phyloP scores from a whole-genome alignment of 2,888 invertebrate species.

The Nemotelus nigrinus region DNA sequence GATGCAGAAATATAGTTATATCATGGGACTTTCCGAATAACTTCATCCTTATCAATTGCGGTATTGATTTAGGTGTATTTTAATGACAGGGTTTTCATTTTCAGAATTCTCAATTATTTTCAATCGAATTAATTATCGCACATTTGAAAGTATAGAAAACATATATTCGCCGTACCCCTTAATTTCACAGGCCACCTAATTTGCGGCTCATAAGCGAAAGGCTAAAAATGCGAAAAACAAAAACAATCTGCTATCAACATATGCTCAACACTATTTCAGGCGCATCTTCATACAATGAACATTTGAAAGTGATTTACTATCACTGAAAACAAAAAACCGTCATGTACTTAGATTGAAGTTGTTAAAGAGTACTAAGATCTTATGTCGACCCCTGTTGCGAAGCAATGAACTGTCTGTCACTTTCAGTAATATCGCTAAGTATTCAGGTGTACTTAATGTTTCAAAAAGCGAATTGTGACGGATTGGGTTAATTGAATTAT shows the following conservation, averaged over 20 bases:
- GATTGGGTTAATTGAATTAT: slow-evolving; percentile 10
- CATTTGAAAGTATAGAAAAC: too few species aligned
- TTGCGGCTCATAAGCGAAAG: neutral
- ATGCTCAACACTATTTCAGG: neutral
- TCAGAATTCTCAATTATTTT: too few species aligned
- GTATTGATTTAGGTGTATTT: too few species aligned
- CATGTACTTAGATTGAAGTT: neutral
- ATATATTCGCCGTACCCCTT: too few species aligned
- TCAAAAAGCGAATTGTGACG: neutral
- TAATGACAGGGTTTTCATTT: too few species aligned
- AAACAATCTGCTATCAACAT: neutral
- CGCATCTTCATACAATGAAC: neutral
- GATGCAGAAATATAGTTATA: too few species aligned
- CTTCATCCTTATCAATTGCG: too few species aligned
- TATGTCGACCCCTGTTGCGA: slow-evolving; percentile 11
- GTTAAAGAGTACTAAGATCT: neutral
- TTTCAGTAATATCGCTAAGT: slow-evolving; percentile 8
- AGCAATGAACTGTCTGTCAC: neutral
- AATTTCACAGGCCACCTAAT: too few species aligned
- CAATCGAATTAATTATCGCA: too few species aligned
- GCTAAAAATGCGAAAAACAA: neutral
- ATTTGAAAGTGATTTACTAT: slow-evolving; percentile 24
- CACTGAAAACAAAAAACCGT: neutral
- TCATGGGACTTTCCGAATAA: too few species aligned
- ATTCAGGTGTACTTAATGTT: slow-evolving; percentile 7